Conservation (phyloP, 2,888 invertebrate species). For the Drosophila nr. fundita region DNA sequence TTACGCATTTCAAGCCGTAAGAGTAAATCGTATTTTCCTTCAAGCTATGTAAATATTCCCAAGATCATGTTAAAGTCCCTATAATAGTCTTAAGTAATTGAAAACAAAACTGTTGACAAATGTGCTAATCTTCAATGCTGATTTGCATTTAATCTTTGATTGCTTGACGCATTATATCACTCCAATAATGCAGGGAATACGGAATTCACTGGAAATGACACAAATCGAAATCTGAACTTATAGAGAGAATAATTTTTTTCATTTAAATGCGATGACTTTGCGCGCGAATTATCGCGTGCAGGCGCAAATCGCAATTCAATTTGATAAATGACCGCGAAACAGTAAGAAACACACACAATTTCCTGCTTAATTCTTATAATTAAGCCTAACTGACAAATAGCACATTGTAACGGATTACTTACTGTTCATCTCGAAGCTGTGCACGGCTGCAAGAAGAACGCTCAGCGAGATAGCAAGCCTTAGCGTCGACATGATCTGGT, state of each 20-base stretch:
- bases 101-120: neutral
- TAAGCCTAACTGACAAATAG: conserved; percentile 1
- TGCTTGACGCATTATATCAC: conserved; percentile 7
- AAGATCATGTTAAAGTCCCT: neutral
- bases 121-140: neutral
- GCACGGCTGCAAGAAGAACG: conserved; percentile 38
- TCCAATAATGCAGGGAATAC: neutral
- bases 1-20: neutral
- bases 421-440: conserved; percentile 78
- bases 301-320: conserved; percentile 4
- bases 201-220: conserved; percentile 1
- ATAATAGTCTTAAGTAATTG: neutral
- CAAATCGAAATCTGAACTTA: conserved; percentile 8
- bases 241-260: conserved; percentile 12
- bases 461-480: conserved; percentile 38
- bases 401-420: conserved; percentile 56
- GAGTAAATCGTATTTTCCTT: neutral
- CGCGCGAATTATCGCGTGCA: conserved; percentile 27
- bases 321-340: conserved; percentile 2
- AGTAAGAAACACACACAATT: neutral
- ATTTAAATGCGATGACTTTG: conserved; percentile 14
- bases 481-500: conserved; percentile 45
- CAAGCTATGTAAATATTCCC: neutral
- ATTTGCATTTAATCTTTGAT: conserved; percentile 1
- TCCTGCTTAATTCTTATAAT: neutral